Conservation (phyloP, 2,797 vertebrate genomes). For the Nannoperca australis region DNA sequence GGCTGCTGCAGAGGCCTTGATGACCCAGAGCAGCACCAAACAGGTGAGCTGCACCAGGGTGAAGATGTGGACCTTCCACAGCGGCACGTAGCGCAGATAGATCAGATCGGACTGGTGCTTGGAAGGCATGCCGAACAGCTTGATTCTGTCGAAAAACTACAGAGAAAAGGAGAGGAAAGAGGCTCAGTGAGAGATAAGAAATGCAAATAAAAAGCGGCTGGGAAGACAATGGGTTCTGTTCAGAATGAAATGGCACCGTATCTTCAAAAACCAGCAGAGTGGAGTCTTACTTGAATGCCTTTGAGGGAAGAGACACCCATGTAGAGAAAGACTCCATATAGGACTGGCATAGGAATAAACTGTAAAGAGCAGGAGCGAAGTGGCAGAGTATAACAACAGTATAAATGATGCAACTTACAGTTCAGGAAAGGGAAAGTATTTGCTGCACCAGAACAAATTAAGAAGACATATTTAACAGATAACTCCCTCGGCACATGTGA, state of each 20-base stretch:
- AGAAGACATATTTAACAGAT: not conserved
- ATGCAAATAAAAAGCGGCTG: not conserved
- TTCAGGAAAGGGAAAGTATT: not conserved
- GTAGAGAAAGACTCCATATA: constrained; percentile 97
- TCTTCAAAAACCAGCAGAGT: constrained; percentile 49
- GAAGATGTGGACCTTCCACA: constrained; percentile 97
- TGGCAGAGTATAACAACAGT: not conserved
- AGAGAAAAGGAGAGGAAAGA: constrained; percentile 33
- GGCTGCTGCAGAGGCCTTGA: constrained; percentile 93
- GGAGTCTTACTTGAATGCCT: constrained; percentile 93
- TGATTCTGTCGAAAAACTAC: constrained; percentile 96
- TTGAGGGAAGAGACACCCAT: constrained; percentile 96
- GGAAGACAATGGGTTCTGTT: constrained; percentile 1
- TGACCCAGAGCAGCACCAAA: constrained; percentile 93
- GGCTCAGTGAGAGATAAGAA: constrained; percentile 1
- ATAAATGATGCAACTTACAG: not conserved
- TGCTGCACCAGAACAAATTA: not conserved
- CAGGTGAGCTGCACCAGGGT: constrained; percentile 95
- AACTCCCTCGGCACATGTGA: not conserved
- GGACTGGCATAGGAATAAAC: constrained; percentile 98
- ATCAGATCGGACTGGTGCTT: constrained; percentile 97
- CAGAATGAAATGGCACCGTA: constrained; percentile 16
- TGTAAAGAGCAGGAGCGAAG: constrained; percentile 68
- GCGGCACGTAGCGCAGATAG: constrained; percentile 94
- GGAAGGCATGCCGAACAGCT: constrained; percentile 95